Base-by-base conservation (phyloP, 92 coral and sea anemone genomes). In the Phenganax marumi region DNA sequence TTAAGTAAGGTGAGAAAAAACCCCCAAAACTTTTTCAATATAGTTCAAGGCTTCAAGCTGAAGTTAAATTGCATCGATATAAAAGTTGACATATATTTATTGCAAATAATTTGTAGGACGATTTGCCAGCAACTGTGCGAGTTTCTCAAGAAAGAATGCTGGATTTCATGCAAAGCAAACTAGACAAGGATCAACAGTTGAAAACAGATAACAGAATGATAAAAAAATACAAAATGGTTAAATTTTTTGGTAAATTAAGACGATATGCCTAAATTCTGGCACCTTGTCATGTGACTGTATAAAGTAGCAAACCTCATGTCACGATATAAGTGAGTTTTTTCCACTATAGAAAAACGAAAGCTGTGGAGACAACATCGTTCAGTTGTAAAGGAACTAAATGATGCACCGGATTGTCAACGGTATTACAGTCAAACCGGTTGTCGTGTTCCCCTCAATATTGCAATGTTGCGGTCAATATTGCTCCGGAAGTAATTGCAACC, bases 81-180 rank as follows among this genome's bases (percentile, higher is more conserved):
- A 3, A 56, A 56, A n/a, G n/a, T n/a, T n/a, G n/a, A 1, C 43
- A 33, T 33, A 10, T 13, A 1, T 65, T 7, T 10, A 18, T 2
- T 24, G n/a, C 43, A 13, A 49, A 13, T 12, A 52, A 52, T 47
- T 3, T 33, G 6, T 62, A 85, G 87, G 76, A 84, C 61, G 91
- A 93, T 76, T 86, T 93, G 10, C 97, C 97, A 43, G 97, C 94
- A 47, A 87, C 92, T 14, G 92, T 91, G 6, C 87, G 97, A 19
- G 91, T 90, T 46, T 91, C 89, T 0, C 97, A 93, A 64, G 97
- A 93, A 72, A 85, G 92, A 60, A 91, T 92, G 87, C 88, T 93
- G 16, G 86, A 85, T 23, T 72, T 90, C 79, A 21, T 93, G 16
- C 85, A 85, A 60, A 87, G 84, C 10, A 88, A 71, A 23, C 80